Evolutionary conservation across 2,888 invertebrate genomes (phyloP).

Genomic region (Eumacrocentrus americanus): DNA sequence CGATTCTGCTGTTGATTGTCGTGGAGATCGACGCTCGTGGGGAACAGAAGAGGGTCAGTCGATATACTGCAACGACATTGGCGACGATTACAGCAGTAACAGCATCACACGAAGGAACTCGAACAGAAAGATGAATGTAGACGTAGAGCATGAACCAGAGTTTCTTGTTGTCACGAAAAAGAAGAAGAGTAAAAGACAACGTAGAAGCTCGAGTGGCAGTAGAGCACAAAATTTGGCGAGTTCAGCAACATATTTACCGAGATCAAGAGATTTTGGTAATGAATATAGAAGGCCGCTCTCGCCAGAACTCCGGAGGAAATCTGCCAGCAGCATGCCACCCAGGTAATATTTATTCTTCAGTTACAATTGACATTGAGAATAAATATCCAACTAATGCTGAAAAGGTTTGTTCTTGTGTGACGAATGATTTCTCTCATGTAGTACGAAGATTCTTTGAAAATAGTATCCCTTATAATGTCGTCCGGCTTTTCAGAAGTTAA

Average conservation of each 20-base stretch:
- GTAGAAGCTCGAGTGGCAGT: constrained; percentile 59
- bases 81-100: constrained; percentile 47
- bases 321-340: constrained; percentile 80
- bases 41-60: constrained; percentile 70
- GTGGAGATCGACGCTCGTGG: constrained; percentile 69
- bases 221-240: constrained; percentile 56
- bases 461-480: too few species aligned
- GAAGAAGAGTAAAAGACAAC: constrained; percentile 74
- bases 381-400: too few species aligned
- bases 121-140: constrained; percentile 51
- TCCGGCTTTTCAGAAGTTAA: too few species aligned
- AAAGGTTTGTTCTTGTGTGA: not conserved
- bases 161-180: constrained; percentile 87
- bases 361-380: too few species aligned
- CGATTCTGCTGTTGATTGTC: constrained; percentile 53
- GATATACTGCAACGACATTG: constrained; percentile 60
- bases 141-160: constrained; percentile 65
- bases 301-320: constrained; percentile 67
- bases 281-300: constrained; percentile 56
- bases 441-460: not conserved
- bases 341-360: too few species aligned
- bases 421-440: constrained; percentile 3
- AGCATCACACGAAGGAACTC: constrained; percentile 50
- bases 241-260: constrained; percentile 55
- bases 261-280: constrained; percentile 53